A percentile compares a stretch with the other conserved stretches of the same genome.
These are phyloP conservation scores for Tipula helvola DNA, from an alignment of 2,888 invertebrate genomes.

Conservation along the genomic window DNA sequence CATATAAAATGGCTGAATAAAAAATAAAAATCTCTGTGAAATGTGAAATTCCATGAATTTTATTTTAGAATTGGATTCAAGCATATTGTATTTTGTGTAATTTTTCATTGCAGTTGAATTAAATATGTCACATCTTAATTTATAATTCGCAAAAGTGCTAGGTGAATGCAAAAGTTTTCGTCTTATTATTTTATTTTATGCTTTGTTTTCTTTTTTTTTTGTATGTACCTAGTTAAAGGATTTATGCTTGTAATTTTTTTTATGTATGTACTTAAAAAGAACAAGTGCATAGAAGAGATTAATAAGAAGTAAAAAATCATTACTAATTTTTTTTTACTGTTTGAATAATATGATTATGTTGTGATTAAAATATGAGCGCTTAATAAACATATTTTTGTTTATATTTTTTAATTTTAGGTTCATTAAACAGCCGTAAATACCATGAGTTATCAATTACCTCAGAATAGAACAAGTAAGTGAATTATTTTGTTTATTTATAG, in stretches of 20 bases:
- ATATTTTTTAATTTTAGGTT: constrained; percentile 25
- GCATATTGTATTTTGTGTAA: neutral
- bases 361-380: neutral
- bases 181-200: neutral
- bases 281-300: neutral
- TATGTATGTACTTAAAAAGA: neutral
- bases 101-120: neutral
- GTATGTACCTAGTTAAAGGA: neutral
- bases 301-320: neutral
- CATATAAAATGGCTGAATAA: constrained; percentile 10
- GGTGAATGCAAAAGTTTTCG: neutral
- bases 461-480: constrained; percentile 72
- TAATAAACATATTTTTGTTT: neutral
- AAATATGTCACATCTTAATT: neutral
- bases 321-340: neutral
- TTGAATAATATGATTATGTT: neutral
- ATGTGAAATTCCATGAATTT: neutral
- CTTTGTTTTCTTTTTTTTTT: neutral
- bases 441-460: constrained; percentile 81
- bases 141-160: neutral
- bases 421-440: constrained; percentile 53
- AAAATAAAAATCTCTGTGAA: neutral
- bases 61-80: neutral
- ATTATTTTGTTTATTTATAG: constrained; percentile 4
- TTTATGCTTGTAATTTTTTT: neutral